Evolutionary conservation across 2,113 vertebrate species (phyloP).

Genomic region (Murina feae): DNA sequence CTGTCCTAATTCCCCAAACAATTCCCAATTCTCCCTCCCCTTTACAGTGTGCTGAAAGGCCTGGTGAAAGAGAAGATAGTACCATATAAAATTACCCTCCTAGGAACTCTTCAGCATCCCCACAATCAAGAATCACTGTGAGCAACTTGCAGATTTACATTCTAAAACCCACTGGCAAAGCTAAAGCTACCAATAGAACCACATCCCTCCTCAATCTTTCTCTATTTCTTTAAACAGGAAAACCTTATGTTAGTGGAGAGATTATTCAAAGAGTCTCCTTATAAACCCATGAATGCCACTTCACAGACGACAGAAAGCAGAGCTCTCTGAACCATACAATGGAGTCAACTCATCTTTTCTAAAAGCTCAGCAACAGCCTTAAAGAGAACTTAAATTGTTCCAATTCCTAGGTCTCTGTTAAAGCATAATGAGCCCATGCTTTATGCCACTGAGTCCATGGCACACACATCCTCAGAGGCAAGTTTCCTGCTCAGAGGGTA

Average conservation of each 20-base stretch:
- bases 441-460: background rate
- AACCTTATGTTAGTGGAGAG: conserved; percentile 39
- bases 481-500: background rate
- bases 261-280: conserved; percentile 49
- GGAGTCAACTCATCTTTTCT: conserved; percentile 41
- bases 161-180: background rate
- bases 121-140: background rate
- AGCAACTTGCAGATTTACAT: conserved; percentile 41
- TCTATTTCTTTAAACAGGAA: conserved; percentile 38
- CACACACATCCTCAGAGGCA: background rate
- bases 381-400: conserved; percentile 34
- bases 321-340: background rate
- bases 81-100: conserved; percentile 34
- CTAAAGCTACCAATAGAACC: background rate
- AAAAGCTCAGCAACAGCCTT: conserved; percentile 42
- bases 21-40: conserved; percentile 18
- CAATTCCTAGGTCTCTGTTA: conserved; percentile 7
- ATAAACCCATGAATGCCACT: conserved; percentile 42
- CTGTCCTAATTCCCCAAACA: conserved; percentile 52
- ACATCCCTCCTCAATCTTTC: background rate
- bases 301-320: conserved; percentile 38
- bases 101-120: background rate
- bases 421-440: background rate
- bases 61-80: background rate
- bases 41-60: background rate